Conservation (phyloP, 1,140 invertebrate genomes). For the Lamellibrachia luymesi region DNA sequence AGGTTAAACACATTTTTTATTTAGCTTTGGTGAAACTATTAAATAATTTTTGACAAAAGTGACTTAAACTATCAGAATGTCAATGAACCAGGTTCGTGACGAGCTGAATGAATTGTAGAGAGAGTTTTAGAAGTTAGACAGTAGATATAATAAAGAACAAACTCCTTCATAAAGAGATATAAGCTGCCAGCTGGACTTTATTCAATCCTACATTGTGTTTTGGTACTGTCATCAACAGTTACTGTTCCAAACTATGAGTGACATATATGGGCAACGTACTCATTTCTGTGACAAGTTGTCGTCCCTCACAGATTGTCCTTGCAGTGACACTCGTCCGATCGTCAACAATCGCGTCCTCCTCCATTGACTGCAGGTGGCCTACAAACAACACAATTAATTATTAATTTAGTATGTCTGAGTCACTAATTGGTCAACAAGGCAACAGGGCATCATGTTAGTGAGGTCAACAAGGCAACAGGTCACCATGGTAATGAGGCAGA, state of each 20-base stretch:
- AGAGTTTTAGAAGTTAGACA: too few species aligned
- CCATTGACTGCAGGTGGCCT: not conserved
- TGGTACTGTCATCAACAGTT: not conserved
- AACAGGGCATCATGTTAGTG: not conserved
- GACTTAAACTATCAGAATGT: not conserved
- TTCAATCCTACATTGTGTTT: too few species aligned
- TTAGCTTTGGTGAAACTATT: not conserved
- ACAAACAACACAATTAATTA: not conserved
- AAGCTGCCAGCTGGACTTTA: too few species aligned
- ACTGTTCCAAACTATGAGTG: not conserved
- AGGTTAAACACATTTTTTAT: not conserved
- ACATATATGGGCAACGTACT: not conserved
- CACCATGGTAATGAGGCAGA: not conserved
- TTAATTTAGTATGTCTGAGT: not conserved
- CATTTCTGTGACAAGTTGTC: not conserved
- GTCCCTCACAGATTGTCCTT: not conserved
- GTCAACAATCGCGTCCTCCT: not conserved
- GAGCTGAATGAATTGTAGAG: too few species aligned
- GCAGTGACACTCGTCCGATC: not conserved
- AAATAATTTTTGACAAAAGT: not conserved
- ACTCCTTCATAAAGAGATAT: too few species aligned
- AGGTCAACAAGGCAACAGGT: not conserved
- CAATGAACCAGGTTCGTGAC: too few species aligned
- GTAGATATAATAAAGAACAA: too few species aligned
- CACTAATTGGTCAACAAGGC: not conserved